Percentiles rank a stretch among this genome's conserved stretches.
These are phyloP conservation scores for Ciconia boyciana DNA, from an alignment of 2,113 vertebrate genomes.

Conservation along the genomic window DNA sequence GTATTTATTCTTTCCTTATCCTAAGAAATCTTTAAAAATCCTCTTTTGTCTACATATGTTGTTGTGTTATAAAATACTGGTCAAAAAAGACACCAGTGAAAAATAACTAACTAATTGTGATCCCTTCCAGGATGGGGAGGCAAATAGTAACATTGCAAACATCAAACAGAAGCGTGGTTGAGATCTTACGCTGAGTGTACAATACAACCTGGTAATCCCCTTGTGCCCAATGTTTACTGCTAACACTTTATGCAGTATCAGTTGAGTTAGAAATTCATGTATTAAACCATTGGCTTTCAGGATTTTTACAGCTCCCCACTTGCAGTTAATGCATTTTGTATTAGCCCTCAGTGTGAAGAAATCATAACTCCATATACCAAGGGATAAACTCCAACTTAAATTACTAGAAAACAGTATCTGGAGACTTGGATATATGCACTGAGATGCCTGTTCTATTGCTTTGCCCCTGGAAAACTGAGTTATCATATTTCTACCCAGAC, in stretches of 20 bases:
- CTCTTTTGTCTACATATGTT: not conserved
- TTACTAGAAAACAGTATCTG: not conserved
- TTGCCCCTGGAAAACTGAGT: not conserved
- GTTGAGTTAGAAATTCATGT: not conserved
- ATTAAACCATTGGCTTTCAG: not conserved
- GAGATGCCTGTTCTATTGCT: not conserved
- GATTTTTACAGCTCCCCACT: conserved; percentile 1
- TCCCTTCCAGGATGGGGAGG: not conserved
- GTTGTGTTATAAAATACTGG: not conserved
- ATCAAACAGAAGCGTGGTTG: not conserved
- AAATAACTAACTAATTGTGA: not conserved
- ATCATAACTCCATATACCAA: conserved; percentile 9
- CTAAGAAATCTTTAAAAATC: not conserved
- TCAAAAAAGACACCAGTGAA: not conserved
- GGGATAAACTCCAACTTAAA: conserved; percentile 4
- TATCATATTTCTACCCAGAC: not conserved
- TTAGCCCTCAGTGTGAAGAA: conserved; percentile 9
- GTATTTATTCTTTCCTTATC: not conserved
- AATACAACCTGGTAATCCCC: not conserved
- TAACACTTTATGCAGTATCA: not conserved
- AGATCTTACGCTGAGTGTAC: not conserved
- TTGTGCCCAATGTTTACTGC: not conserved
- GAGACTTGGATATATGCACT: not conserved
- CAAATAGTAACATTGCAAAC: accelerated
- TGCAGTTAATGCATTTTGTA: conserved; percentile 21